phyloP scores from a whole-genome alignment of 1,140 invertebrate genomes.

The Bombus vancouverensis region DNA sequence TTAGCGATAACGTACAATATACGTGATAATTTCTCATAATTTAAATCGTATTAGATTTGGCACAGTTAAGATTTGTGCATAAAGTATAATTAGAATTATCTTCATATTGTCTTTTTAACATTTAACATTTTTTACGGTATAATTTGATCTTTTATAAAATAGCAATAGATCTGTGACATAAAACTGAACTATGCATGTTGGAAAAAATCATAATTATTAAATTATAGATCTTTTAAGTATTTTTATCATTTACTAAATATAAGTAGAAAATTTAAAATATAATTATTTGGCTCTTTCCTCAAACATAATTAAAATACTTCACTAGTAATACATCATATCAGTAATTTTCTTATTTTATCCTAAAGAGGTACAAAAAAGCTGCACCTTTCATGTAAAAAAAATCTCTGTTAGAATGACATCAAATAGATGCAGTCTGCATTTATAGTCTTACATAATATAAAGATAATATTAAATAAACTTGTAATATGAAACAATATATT shows the following conservation, averaged over 20 bases:
- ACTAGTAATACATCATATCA: neutral
- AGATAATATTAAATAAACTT: constrained; percentile 18
- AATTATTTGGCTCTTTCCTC: neutral
- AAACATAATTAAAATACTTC: constrained; percentile 19
- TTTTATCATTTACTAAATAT: neutral
- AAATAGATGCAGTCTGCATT: constrained; percentile 9
- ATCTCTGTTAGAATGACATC: neutral
- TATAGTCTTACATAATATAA: constrained; percentile 32
- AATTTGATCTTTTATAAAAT: constrained; percentile 38
- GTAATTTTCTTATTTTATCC: neutral
- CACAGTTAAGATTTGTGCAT: constrained; percentile 52
- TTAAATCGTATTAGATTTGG: constrained; percentile 47
- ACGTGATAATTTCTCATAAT: constrained; percentile 2
- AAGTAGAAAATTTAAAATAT: constrained; percentile 16
- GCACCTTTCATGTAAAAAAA: neutral
- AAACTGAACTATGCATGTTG: constrained; percentile 14
- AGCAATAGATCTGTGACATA: constrained; percentile 16
- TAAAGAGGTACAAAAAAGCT: constrained; percentile 18
- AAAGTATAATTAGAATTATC: constrained; percentile 23
- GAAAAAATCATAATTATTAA: constrained; percentile 26
- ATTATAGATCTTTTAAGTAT: neutral
- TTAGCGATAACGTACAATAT: constrained; percentile 30
- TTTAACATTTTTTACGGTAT: neutral
- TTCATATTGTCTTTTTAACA: constrained; percentile 30
- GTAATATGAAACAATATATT: constrained; percentile 16